These are phyloP conservation scores for Chionomys nivalis DNA, from an alignment of 2,113 vertebrate species.

Conservation along the genomic window DNA sequence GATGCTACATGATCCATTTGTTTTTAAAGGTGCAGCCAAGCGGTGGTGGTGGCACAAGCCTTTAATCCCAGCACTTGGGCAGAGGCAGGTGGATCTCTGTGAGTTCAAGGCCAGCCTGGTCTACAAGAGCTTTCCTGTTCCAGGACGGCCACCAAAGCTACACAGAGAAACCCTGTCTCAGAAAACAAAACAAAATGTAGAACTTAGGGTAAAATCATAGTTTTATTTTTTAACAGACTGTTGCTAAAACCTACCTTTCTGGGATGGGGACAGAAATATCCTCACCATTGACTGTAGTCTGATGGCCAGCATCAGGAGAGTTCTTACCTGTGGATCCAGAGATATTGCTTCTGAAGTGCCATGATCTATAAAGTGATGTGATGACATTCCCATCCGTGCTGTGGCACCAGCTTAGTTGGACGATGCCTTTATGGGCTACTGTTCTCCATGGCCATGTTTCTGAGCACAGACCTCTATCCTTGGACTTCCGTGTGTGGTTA, in stretches of 20 bases:
- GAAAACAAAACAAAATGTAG: neutral
- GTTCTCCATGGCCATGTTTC: neutral
- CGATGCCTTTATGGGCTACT: neutral
- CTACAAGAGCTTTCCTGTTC: no score
- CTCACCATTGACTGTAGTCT: neutral
- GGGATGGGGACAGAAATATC: neutral
- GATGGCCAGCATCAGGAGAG: neutral
- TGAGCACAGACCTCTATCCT: neutral
- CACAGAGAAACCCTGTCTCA: no score
- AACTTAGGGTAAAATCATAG: neutral
- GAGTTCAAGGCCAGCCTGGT: no score
- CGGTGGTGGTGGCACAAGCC: no score
- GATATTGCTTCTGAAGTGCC: neutral
- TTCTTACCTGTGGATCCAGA: neutral
- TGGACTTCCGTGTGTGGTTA: neutral
- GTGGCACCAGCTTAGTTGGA: neutral
- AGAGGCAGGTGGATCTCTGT: no score
- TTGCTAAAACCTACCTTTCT: neutral
- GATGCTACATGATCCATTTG: neutral
- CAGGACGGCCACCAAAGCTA: no score
- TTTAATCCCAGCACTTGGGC: no score
- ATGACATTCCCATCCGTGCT: neutral
- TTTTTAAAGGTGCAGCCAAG: no score
- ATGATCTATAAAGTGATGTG: neutral
- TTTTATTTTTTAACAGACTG: slow-evolving; percentile 1